Evolutionary conservation across 2,797 vertebrate genomes (phyloP), one percentile per base, ranked within the genome.

Genomic region (Microctenopoma stevenorrisi): DNA sequence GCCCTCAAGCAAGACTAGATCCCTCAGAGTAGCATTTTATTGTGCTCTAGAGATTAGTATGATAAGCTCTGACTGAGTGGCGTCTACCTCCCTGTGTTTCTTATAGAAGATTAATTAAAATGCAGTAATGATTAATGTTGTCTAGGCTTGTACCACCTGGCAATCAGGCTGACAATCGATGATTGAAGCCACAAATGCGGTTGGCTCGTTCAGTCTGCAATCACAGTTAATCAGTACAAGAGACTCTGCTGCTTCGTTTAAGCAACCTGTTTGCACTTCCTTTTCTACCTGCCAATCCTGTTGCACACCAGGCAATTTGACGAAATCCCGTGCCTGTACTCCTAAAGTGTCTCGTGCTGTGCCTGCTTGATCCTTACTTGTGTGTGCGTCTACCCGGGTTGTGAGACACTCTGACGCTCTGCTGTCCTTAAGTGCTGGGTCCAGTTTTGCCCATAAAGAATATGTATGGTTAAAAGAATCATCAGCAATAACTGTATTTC

Each of bases 11-110:
- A 26, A 28, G 44, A 68, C 54, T 30, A n/a, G n/a, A 53, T 56
- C 52, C 49, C 51, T 33, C 49, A 56, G 30, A 33, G 25, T 26
- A 46, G 12, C 37, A 38, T 55, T 63, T 48, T 22, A 16, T 58
- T 13, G 4, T 30, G 15, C 18, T 43, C 10, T 43, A 4, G 4
- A 53, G 28, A 57, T 40, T 14, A 48, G 7, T 40, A 47, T 69
- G 7, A 75, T 48, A 37, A 46, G n/a, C n/a, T n/a, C 4, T 4
- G 25, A 51, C 14, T 35, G 42, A 7, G n/a, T 40, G 16, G 44
- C 28, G 22, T 59, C 14, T 26, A 13, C 55, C 48, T 69, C 73
- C 46, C 26, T 48, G 25, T 68, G 30, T 59, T 12, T 53, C n/a
- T 25, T 30, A 44, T 7, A 49, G 12, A 9, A 51, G 1, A 12